Percentiles rank a stretch among this genome's conserved stretches.
Evolutionary conservation across 2,113 vertebrate genomes (phyloP).

Genomic region (Pedetes capensis): DNA sequence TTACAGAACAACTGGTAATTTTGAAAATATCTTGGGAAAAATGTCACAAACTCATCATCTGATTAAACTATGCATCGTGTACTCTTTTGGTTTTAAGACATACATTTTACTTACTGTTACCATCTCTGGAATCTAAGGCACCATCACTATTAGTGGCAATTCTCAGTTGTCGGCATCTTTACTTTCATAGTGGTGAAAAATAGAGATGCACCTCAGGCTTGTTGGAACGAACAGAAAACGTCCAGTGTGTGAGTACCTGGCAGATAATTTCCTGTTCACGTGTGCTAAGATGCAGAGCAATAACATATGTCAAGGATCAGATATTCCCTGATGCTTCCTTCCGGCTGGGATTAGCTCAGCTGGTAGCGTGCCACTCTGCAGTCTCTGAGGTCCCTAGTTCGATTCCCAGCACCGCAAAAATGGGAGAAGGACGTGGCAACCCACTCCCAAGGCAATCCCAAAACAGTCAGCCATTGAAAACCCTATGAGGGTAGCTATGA

Average conservation of each 20-base stretch:
- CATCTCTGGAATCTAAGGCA: neutral
- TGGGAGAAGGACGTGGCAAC: no score
- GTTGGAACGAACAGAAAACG: neutral
- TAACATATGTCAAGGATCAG: neutral
- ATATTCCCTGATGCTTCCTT: neutral
- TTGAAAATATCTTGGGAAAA: neutral
- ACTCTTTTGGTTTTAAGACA: neutral
- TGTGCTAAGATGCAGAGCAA: neutral
- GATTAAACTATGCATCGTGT: neutral
- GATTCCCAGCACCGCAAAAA: no score
- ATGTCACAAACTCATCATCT: neutral
- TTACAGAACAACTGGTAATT: neutral
- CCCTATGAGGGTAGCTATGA: no score
- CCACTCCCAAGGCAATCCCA: no score
- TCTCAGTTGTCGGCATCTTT: neutral
- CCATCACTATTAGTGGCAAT: neutral
- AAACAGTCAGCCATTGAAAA: no score
- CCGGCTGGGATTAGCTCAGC: no score
- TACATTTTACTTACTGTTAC: no score
- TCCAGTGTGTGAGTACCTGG: rapidly evolving
- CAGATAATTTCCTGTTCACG: neutral
- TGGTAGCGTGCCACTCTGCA: no score
- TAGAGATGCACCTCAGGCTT: neutral
- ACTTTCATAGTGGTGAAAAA: neutral
- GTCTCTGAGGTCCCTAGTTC: no score